Evolutionary conservation across 2,113 vertebrate genomes (phyloP), one percentile per base, ranked within the genome.

Genomic region (Tringa solitaria): DNA sequence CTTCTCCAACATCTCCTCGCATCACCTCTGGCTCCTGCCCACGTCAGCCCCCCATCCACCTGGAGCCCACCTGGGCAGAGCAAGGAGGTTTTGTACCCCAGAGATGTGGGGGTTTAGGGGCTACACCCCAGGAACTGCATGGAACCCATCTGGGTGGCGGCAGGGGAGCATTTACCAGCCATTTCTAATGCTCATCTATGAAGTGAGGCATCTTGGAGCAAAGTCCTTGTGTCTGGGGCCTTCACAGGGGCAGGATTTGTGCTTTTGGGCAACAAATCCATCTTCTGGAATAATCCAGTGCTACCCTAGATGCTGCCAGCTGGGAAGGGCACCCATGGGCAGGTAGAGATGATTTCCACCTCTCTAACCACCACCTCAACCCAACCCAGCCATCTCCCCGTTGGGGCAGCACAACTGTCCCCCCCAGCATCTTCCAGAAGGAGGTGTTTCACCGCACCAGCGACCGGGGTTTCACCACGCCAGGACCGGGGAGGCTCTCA

Each of bases 41-140:
- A 14, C 4, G 0, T 3, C 56, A 63, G 46, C 3, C 18, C 20
- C 30, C 1, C 0, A 0, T 35, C 32, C 60, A 45, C 30, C 87
- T 20, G 20, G 70, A 75, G 70, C 67, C 41, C 43, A 4, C 7
- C 51, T 4, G 37, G n/a, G 76, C 35, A 43, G 75, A 37, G 43
- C 3, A 10, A 56, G 1, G 12, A 70, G 60, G 12, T 8, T 78
- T 45, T 51, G 56, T 41, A 32, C 39, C 56, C 54, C 50, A 5
- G 56, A 45, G 65, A 23, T 13, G 17, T 2, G 27, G 10, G 17
- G 43, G 20, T 3, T 5, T 1, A 1, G 41, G 19, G 45, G 30
- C 30, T 19, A 80, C 8, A 2, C 12, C 72, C 60, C 9, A 2
- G 56, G 61, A 54, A 57, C 61, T 1, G 1, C 11, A 28, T 1